Evolutionary conservation across 1,140 invertebrate genomes (phyloP).

Genomic region (Drosophila malerkotliana): DNA sequence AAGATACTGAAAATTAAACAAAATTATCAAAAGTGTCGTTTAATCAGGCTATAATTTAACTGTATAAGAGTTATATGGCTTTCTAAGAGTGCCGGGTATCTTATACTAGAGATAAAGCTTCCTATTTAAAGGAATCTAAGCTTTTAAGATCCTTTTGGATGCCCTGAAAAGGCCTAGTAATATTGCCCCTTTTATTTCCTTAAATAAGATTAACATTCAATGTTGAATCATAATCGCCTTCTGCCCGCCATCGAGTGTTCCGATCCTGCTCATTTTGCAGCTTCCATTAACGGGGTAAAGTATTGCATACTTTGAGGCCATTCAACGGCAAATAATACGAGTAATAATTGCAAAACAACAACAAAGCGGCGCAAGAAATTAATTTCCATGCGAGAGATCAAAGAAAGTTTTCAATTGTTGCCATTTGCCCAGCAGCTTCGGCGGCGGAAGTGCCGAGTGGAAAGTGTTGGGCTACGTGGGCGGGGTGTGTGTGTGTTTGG

Average conservation of each 20-base stretch:
- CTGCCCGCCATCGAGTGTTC: constrained; percentile 24
- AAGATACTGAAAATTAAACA: no score
- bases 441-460: constrained; percentile 18
- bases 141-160: no score
- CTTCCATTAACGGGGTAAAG: constrained; percentile 9
- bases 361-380: constrained; percentile 61
- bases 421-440: constrained; percentile 69
- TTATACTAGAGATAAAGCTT: no score
- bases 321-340: constrained; percentile 33
- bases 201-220: not conserved
- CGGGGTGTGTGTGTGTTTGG: not conserved
- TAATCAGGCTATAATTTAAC: no score
- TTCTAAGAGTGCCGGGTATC: no score
- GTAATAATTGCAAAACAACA: constrained; percentile 22
- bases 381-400: constrained; percentile 80
- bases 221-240: not conserved
- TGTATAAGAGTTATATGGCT: no score
- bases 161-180: no score
- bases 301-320: constrained; percentile 1
- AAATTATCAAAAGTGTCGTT: no score
- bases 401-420: constrained; percentile 77
- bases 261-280: constrained; percentile 24
- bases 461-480: constrained; percentile 3
- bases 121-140: no score
- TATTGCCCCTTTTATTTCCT: no score